These are phyloP conservation scores for Halisarca cf. caerulea DNA, from an alignment of 37 sponge, comb jelly and placozoan species.

Conservation along the genomic window DNA sequence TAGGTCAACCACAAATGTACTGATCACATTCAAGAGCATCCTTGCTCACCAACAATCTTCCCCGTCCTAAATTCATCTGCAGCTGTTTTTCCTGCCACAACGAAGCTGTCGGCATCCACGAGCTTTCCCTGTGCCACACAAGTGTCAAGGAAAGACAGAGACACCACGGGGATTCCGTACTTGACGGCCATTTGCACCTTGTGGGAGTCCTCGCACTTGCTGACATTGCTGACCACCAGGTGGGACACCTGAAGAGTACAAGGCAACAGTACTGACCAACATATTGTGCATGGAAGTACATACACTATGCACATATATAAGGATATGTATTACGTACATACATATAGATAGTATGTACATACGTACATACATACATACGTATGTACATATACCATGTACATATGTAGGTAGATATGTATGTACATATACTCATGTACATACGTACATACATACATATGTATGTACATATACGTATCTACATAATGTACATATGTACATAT, in stretches of 20 bases:
- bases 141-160: conserved; percentile 62
- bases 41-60: conserved; percentile 80
- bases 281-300: too few species aligned
- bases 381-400: too few species aligned
- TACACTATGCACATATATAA: too few species aligned
- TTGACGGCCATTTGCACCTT: conserved; percentile 88
- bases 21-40: conserved; percentile 54
- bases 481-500: too few species aligned
- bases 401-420: too few species aligned
- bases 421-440: too few species aligned
- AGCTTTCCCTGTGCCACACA: conserved; percentile 68
- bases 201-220: conserved; percentile 84
- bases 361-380: too few species aligned
- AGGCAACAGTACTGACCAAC: neutral
- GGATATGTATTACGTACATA: too few species aligned
- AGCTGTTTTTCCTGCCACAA: conserved; percentile 82
- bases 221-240: conserved; percentile 80
- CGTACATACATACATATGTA: too few species aligned
- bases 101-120: conserved; percentile 72
- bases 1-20: conserved; percentile 63
- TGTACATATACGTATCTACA: too few species aligned
- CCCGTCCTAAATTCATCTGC: conserved; percentile 76
- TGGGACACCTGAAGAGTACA: conserved; percentile 57
- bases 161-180: conserved; percentile 87
- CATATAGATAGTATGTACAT: too few species aligned